Evolutionary conservation across 1,140 invertebrate species (phyloP), one percentile per base, ranked within the genome.

Genomic region (Ephestia elutella): DNA sequence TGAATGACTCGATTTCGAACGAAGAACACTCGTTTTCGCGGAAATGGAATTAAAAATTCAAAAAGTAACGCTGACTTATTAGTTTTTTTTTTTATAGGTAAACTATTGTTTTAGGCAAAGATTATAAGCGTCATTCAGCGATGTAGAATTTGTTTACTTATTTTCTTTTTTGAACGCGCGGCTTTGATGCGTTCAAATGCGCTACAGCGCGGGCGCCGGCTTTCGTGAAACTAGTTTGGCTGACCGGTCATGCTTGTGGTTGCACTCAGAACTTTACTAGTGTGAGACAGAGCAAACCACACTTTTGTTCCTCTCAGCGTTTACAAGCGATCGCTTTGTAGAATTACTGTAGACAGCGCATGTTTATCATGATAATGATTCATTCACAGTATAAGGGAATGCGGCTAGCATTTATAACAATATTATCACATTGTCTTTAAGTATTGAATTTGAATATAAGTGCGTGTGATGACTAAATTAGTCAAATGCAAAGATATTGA

Each of bases 181-280:
- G 20, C 4, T n/a, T 9, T n/a, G n/a, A n/a, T n/a, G n/a, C n/a
- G n/a, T 20, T 7, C 18, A 9, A 50, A 53, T 25, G 21, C 50
- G 19, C 50, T 25, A 10, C 49, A 57, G 57, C 60, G 60, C 32
- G 51, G 51, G 57, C 58, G 57, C 60, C 59, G 62, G 61, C 60
- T 60, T 38, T 49, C 59, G 62, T 38, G 49, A 65, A 67, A 63
- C 65, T 62, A 67, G 68, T 63, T 64, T 57, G 11, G 61, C 15
- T 53, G 8, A 38, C 48, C 20, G 60, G 59, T 63, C 61, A 50
- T 65, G 58, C 57, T 49, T 55, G 18, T 44, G 58, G 54, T 30
- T 70, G 62, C 64, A 66, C 58, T 62, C 57, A 35, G 10, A 44
- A 17, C 13, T 66, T 67, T 54, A 59, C 53, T 56, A 30, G 54